These are phyloP conservation scores for Nothura maculosa DNA, from an alignment of 2,797 vertebrate species.

Conservation along the genomic window DNA sequence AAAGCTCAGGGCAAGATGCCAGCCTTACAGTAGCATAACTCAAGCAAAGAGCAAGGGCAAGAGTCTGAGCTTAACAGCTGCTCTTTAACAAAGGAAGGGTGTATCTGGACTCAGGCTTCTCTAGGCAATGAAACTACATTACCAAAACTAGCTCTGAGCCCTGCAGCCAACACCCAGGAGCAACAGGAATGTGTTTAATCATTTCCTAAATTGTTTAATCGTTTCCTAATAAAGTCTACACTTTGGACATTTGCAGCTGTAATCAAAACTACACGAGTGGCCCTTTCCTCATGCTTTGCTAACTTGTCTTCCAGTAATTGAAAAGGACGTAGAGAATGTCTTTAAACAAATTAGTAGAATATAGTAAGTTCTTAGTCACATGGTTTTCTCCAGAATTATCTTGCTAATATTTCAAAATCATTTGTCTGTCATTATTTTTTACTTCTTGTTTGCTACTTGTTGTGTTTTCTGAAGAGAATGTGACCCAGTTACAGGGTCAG, in stretches of 20 bases:
- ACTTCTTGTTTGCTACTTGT: neutral
- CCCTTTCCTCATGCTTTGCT: neutral
- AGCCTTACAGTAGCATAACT: neutral
- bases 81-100: neutral
- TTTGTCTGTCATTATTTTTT: neutral
- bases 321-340: neutral
- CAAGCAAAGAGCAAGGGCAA: neutral
- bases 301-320: neutral
- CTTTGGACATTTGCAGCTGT: neutral
- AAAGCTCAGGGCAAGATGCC: neutral
- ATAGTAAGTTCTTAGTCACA: neutral
- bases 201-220: neutral
- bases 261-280: neutral
- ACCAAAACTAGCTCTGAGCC: rapidly evolving
- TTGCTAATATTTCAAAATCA: neutral
- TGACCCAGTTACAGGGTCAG: neutral
- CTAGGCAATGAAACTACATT: neutral
- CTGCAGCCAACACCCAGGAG: neutral
- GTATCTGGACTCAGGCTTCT: neutral
- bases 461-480: neutral
- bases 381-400: neutral
- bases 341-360: neutral
- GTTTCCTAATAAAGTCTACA: neutral
- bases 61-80: neutral
- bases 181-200: neutral